These are phyloP conservation scores for Cecropterus lyciades DNA, from an alignment of 1,140 invertebrate species.

Conservation along the genomic window DNA sequence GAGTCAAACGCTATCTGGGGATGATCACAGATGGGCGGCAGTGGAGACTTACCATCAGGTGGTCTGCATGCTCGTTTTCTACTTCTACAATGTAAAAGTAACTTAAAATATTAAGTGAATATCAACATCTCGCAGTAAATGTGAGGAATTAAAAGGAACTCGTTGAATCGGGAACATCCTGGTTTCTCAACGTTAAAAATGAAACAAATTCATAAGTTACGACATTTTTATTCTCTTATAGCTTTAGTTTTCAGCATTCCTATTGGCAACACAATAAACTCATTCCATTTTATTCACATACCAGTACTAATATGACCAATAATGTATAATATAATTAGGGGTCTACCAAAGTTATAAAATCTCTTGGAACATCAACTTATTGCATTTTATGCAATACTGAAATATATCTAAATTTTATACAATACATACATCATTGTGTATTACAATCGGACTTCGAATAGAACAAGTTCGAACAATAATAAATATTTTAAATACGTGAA, in stretches of 20 bases:
- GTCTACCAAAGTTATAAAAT: not conserved
- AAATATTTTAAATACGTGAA: conserved; percentile 14
- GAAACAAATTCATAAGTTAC: conserved; percentile 53
- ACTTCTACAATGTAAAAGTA: no score
- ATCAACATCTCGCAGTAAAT: no score
- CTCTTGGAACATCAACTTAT: conserved; percentile 7
- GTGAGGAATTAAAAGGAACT: no score
- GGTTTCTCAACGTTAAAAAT: no score
- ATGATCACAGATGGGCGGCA: no score
- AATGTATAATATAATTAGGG: conserved; percentile 2
- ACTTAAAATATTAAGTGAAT: no score
- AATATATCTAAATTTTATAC: conserved; percentile 3
- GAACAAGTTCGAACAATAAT: conserved; percentile 1
- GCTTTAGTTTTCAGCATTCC: conserved; percentile 55
- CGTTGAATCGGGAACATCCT: no score
- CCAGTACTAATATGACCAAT: not conserved
- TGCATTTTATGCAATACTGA: conserved; percentile 21
- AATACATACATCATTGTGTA: conserved; percentile 10
- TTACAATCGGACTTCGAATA: not conserved
- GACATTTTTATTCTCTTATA: conserved; percentile 69
- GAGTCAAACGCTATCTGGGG: no score
- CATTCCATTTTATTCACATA: conserved; percentile 25
- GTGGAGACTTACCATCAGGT: no score
- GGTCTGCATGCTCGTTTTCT: no score
- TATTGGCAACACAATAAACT: conserved; percentile 43